phyloP scores from a whole-genome alignment of 2,797 vertebrate genomes.

The Cuculus canorus region DNA sequence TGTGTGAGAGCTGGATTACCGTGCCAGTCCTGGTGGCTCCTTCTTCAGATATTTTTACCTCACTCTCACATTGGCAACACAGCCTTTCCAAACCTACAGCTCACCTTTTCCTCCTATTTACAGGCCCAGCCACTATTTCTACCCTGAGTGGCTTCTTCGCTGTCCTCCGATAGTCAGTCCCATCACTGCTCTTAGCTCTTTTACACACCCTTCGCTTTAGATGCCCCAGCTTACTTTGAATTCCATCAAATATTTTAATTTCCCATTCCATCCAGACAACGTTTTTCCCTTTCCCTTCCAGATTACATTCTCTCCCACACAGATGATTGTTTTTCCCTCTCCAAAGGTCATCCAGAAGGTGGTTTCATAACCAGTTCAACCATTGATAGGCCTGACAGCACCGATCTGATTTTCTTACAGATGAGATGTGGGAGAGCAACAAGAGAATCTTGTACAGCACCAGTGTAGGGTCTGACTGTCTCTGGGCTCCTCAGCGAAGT shows the following conservation, averaged over 20 bases:
- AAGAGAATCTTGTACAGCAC: not conserved
- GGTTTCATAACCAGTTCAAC: slow-evolving; percentile 35
- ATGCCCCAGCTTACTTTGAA: slow-evolving; percentile 64
- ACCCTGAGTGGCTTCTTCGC: not conserved
- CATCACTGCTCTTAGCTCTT: slow-evolving; percentile 62
- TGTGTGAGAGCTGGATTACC: not conserved
- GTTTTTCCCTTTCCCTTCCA: slow-evolving; percentile 67
- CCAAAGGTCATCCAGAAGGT: slow-evolving; percentile 35
- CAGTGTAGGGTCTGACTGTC: not conserved
- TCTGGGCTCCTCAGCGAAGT: not conserved
- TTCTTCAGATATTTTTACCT: not conserved
- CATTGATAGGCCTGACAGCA: not conserved
- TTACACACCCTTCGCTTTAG: slow-evolving; percentile 63
- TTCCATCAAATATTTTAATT: slow-evolving; percentile 76
- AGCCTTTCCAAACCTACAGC: not conserved
- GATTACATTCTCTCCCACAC: slow-evolving; percentile 58
- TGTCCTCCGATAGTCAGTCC: slow-evolving; percentile 35
- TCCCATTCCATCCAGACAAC: slow-evolving; percentile 71
- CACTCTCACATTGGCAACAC: not conserved
- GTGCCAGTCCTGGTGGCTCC: not conserved
- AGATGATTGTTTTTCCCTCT: slow-evolving; percentile 37
- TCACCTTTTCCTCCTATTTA: not conserved
- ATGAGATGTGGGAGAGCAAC: not conserved
- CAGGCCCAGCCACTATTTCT: not conserved
- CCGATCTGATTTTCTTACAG: not conserved